Percentiles rank a stretch among this genome's conserved stretches.
Evolutionary conservation across 2,888 invertebrate species (phyloP).

Genomic region (Mamestra brassicae): DNA sequence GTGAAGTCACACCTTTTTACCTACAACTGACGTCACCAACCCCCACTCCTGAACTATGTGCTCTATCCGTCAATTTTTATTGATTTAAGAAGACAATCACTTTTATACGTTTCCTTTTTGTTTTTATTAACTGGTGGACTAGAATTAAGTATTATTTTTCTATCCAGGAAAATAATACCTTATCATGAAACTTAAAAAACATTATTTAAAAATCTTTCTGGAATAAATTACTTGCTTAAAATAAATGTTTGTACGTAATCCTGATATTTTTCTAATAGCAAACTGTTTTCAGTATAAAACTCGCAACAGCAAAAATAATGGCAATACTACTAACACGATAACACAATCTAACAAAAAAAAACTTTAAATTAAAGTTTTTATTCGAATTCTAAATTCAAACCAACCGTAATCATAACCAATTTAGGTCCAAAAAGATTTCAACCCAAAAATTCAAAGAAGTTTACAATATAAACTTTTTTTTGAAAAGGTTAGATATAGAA

Average conservation of each 20-base stretch:
- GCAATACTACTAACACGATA: slow-evolving; percentile 1
- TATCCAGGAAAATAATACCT: too few relatives aligned
- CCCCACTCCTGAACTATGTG: too few relatives aligned
- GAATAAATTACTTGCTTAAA: too few relatives aligned
- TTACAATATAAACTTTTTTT: slow-evolving; percentile 4
- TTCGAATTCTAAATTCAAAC: slow-evolving; percentile 25
- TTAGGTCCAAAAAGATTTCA: slow-evolving; percentile 12
- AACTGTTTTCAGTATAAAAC: slow-evolving; percentile 23
- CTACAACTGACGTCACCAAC: too few relatives aligned
- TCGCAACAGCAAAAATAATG: slow-evolving; percentile 2
- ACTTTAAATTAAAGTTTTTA: neutral
- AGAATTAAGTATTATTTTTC: too few relatives aligned
- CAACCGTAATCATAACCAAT: neutral
- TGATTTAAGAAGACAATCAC: too few relatives aligned
- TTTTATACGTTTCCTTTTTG: too few relatives aligned
- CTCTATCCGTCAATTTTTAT: too few relatives aligned
- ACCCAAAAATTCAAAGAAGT: slow-evolving; percentile 5
- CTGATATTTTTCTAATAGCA: slow-evolving; percentile 52
- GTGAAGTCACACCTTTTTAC: too few relatives aligned
- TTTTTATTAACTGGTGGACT: too few relatives aligned
- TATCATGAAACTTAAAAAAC: too few relatives aligned
- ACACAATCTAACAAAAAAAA: neutral
- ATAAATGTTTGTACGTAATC: slow-evolving; percentile 4
- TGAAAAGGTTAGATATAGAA: slow-evolving; percentile 14
- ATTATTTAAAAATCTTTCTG: too few relatives aligned